Base-by-base conservation (phyloP, 2,113 vertebrate genomes). In the Gymnogyps californianus region DNA sequence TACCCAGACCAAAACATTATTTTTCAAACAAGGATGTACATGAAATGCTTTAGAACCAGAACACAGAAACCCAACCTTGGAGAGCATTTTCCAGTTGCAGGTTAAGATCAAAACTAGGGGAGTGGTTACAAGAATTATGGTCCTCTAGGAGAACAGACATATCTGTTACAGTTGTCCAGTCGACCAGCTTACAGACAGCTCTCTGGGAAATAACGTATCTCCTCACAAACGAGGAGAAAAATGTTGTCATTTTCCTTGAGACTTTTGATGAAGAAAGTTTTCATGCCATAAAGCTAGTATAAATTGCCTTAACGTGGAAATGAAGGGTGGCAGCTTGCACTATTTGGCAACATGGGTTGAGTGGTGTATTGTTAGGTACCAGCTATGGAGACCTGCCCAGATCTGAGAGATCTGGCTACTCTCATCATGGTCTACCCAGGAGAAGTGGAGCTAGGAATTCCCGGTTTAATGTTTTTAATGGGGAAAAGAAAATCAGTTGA, bases 61-160 rank as follows among this genome's bases (percentile, higher is more conserved):
- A 51, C 5, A 74, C 16, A 84, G 76, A 87, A 84, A 14, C 4
- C 9, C 17, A 82, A 7, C 6, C 26, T 64, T 49, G 26, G 6
- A 72, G 5, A 86, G n/a, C 4, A 15, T 70, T 64, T 89, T 88
- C 36, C 4, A 4, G 22, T 31, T 81, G 44, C 26, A 44, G 20
- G 10, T 25, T 71, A 70, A 57, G 22, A 47, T 31, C 26, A 64
- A 42, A 89, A 51, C 12, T 42, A 26, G 22, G 10, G 21, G 14
- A 69, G 3, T 8, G 1, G 20, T 34, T 90, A 11, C 0, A 2
- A 70, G 22, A 70, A 42, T 58, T 54, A 38, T 2, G 0, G 14
- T 19, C 34, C 22, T 86, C 9, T 13, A 32, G 10, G 4, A 58
- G n/a, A 75, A 55, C 0, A 4, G 16, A 75, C 6, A 0, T 47